A percentile compares a stretch with the other conserved stretches of the same genome.
Conservation (phyloP, 2,888 invertebrate genomes). For the Tenodera sinensis region DNA sequence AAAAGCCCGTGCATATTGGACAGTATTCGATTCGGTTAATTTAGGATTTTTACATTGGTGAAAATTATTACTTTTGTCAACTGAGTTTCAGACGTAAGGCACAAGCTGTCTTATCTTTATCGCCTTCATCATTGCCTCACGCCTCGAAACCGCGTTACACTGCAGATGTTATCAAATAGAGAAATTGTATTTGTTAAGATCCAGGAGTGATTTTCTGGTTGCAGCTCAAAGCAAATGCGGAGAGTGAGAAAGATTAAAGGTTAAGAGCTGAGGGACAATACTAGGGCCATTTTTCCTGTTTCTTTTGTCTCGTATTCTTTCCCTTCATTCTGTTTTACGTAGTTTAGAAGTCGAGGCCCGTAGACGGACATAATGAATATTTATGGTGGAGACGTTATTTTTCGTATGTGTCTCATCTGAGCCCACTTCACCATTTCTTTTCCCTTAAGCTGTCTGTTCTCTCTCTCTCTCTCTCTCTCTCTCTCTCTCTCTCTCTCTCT, state of each 20-base stretch:
- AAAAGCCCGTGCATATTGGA: too few species aligned
- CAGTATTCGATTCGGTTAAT: too few species aligned
- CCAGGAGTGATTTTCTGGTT: background rate
- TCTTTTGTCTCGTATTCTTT: background rate
- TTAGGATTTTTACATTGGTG: too few species aligned
- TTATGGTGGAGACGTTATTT: constrained; percentile 17
- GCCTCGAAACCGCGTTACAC: too few species aligned
- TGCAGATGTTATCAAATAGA: background rate
- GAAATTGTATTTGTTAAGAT: background rate
- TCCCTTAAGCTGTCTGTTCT: background rate
- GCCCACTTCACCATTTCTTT: background rate
- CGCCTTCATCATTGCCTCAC: too few species aligned
- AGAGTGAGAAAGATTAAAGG: background rate
- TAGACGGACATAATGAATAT: constrained; percentile 21
- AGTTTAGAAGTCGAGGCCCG: constrained; percentile 15
- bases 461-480: too few species aligned
- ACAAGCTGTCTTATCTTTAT: too few species aligned
- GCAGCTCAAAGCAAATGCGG: background rate
- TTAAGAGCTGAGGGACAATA: background rate
- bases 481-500: too few species aligned
- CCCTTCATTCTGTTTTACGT: constrained; percentile 11
- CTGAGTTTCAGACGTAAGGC: too few species aligned
- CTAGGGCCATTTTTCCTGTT: background rate
- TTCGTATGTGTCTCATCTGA: constrained; percentile 11
- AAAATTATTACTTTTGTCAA: too few species aligned